Evolutionary conservation across 1,140 invertebrate genomes (phyloP).

Genomic region (Lasaia peninsularis): DNA sequence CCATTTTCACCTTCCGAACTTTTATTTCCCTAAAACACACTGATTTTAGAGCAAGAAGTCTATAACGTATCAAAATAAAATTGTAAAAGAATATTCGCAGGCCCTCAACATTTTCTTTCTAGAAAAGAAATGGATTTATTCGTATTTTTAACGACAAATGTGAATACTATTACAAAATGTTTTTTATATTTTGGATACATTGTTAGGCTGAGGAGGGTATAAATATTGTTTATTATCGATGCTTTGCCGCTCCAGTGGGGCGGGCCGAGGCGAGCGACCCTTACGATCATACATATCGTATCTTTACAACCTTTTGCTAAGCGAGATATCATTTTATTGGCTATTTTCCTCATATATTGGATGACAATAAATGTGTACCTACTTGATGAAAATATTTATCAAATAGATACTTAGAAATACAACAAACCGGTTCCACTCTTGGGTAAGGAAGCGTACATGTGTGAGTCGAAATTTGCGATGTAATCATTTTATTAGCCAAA

Average conservation of each 20-base stretch:
- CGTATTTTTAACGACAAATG: not conserved
- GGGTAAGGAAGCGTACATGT: too few species aligned
- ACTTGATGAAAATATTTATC: too few species aligned
- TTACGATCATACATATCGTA: not conserved
- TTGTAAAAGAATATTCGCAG: too few species aligned
- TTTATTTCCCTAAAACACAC: too few species aligned
- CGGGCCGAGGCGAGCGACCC: not conserved
- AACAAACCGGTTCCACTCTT: too few species aligned
- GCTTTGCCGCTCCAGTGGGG: not conserved
- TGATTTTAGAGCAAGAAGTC: too few species aligned
- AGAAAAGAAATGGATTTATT: not conserved
- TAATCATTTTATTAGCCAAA: too few species aligned
- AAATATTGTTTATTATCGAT: conserved; percentile 4
- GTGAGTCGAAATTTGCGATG: not conserved
- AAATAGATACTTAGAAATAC: too few species aligned
- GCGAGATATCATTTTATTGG: conserved; percentile 6
- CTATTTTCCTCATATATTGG: not conserved
- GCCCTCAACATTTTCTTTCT: not conserved
- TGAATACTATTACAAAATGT: not conserved
- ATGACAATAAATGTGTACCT: not conserved
- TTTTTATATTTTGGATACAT: conserved; percentile 4
- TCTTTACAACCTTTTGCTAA: conserved; percentile 1
- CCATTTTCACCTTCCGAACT: too few species aligned
- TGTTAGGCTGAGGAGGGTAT: conserved; percentile 5
- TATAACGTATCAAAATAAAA: too few species aligned